Evolutionary conservation across 37 sponge, comb jelly and placozoan species (phyloP).

Genomic region (Lycopodina hypogea): DNA sequence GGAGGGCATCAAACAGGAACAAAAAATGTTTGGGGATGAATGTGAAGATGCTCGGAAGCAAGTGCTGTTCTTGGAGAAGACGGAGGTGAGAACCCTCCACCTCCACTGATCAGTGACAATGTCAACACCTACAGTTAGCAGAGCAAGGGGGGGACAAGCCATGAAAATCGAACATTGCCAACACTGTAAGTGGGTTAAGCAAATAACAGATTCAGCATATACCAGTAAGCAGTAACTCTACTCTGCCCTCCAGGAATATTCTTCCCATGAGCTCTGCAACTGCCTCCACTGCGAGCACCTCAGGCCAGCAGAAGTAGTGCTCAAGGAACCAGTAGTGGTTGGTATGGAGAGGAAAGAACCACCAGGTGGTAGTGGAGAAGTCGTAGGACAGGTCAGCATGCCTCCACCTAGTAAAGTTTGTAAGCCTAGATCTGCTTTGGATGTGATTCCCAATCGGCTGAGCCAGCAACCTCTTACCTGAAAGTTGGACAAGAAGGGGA

Average conservation of each 20-base stretch:
- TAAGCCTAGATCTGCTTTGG: slow-evolving; percentile 44
- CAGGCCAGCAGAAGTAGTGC: neutral
- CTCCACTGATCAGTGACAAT: slow-evolving; percentile 4
- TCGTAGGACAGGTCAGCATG: neutral
- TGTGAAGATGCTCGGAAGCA: slow-evolving; percentile 62
- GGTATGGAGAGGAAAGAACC: slow-evolving; percentile 29
- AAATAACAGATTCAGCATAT: too few species aligned
- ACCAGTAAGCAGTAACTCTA: neutral
- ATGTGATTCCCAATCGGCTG: slow-evolving; percentile 39
- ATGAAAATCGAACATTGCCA: neutral
- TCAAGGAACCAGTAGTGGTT: neutral
- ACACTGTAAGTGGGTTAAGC: neutral
- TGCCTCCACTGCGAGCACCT: slow-evolving; percentile 7
- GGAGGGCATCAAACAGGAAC: slow-evolving; percentile 50
- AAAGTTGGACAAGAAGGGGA: slow-evolving; percentile 50
- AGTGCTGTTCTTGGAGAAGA: slow-evolving; percentile 35
- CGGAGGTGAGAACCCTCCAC: slow-evolving; percentile 3
- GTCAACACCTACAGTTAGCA: neutral
- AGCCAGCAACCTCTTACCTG: slow-evolving; percentile 29
- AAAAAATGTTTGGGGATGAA: slow-evolving; percentile 46
- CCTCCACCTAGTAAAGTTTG: slow-evolving; percentile 24
- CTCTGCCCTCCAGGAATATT: neutral
- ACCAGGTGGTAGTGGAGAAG: neutral
- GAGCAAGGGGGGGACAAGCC: neutral
- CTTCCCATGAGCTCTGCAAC: neutral